A percentile compares a stretch with the other conserved stretches of the same genome.
These are phyloP conservation scores for Tachina fera DNA, from an alignment of 2,888 invertebrate species.

Conservation along the genomic window DNA sequence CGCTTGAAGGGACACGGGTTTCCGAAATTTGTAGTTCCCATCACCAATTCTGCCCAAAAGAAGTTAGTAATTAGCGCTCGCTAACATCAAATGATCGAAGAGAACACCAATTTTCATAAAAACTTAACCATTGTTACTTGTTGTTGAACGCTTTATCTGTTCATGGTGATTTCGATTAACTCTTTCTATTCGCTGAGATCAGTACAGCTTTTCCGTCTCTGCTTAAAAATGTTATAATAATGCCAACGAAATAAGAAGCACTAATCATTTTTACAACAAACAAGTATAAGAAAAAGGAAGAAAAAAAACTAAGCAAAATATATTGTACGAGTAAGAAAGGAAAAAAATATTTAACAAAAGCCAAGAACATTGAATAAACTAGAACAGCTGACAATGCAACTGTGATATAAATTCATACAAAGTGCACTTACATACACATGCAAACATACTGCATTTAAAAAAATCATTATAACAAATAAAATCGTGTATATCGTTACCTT, in stretches of 20 bases:
- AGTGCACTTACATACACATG: not conserved
- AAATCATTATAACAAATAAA: not conserved
- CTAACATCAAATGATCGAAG: no score
- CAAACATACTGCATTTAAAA: not conserved
- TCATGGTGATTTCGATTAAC: not conserved
- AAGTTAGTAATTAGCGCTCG: no score
- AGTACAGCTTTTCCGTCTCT: not conserved
- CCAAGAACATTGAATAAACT: slow-evolving; percentile 65
- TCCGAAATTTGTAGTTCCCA: no score
- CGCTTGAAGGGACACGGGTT: no score
- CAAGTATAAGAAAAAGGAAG: slow-evolving; percentile 17
- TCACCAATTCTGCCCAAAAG: no score
- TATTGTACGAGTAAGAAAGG: not conserved
- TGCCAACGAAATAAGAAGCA: slow-evolving; percentile 31
- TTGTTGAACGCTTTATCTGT: no score
- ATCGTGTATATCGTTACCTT: not conserved
- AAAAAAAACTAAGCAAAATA: slow-evolving; percentile 9
- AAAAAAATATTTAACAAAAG: slow-evolving; percentile 42
- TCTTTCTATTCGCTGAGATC: not conserved
- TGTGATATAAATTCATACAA: slow-evolving; percentile 3
- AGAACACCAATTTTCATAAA: no score
- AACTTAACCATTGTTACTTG: no score
- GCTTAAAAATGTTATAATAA: slow-evolving; percentile 39
- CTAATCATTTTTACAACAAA: slow-evolving; percentile 57
- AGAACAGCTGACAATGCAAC: slow-evolving; percentile 69